Evolutionary conservation across 92 coral and sea anemone genomes (phyloP).

Genomic region (Palythoa caribaeorum): DNA sequence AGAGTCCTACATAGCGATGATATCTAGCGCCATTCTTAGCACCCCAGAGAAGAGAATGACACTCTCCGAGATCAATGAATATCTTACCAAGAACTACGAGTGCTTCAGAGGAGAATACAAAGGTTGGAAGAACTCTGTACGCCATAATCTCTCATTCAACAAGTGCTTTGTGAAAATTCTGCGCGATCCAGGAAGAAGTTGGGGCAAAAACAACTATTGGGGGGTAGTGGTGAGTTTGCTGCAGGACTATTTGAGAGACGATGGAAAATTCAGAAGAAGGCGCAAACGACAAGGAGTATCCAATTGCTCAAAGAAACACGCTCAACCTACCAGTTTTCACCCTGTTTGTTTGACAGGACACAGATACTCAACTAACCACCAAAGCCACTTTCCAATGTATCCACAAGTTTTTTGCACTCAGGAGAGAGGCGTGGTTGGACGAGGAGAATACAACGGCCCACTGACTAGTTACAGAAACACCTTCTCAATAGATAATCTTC

Average conservation of each 20-base stretch:
- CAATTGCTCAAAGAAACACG: not conserved
- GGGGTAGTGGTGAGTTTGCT: constrained; percentile 55
- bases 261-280: constrained; percentile 50
- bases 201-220: constrained; percentile 71
- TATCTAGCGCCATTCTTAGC: constrained; percentile 61
- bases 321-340: not conserved
- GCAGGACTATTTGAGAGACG: constrained; percentile 60
- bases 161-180: constrained; percentile 67
- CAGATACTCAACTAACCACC: not conserved
- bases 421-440: constrained; percentile 33
- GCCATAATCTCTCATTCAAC: constrained; percentile 68
- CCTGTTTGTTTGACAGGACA: not conserved
- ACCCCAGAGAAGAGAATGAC: constrained; percentile 67
- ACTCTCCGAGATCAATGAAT: constrained; percentile 64
- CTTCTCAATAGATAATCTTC: constrained; percentile 33
- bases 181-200: constrained; percentile 64
- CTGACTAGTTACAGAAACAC: constrained; percentile 4
- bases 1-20: constrained; percentile 63
- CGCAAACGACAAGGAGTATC: constrained; percentile 24
- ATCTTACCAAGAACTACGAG: constrained; percentile 58
- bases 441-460: not conserved
- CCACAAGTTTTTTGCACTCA: constrained; percentile 26
- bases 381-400: not conserved
- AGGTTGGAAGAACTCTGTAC: constrained; percentile 68
- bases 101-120: constrained; percentile 65